A percentile compares a stretch with the other conserved stretches of the same genome.
phyloP scores from a whole-genome alignment of 2,113 vertebrate genomes.

The Hemicordylus capensis region DNA sequence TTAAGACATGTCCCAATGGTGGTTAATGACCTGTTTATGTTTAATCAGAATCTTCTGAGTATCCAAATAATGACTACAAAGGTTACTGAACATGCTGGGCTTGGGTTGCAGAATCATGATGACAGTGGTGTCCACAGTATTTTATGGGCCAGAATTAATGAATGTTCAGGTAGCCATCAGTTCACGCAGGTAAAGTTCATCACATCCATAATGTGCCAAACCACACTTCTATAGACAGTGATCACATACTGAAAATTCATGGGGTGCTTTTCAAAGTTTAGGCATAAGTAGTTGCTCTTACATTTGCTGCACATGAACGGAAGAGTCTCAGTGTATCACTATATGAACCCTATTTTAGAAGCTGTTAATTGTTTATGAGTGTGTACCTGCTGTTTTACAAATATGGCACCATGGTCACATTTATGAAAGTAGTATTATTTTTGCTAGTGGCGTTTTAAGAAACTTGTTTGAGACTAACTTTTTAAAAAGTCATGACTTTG shows the following conservation, averaged over 20 bases:
- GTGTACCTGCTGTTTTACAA: slow-evolving; percentile 74
- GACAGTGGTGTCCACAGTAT: neutral
- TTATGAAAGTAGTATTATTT: slow-evolving; percentile 68
- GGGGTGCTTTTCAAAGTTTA: slow-evolving; percentile 22
- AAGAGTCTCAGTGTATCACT: slow-evolving; percentile 56
- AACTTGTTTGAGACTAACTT: slow-evolving; percentile 64
- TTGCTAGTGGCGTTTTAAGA: slow-evolving; percentile 70
- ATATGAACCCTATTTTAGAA: slow-evolving; percentile 77
- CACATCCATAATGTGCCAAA: neutral
- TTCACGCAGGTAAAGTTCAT: slow-evolving; percentile 25
- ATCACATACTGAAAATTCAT: slow-evolving; percentile 5
- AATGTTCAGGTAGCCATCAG: slow-evolving; percentile 5
- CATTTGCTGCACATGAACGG: slow-evolving; percentile 34
- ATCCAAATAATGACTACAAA: slow-evolving; percentile 26
- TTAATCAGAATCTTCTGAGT: slow-evolving; percentile 30
- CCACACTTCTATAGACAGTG: neutral
- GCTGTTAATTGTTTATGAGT: slow-evolving; percentile 75
- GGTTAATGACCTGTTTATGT: slow-evolving; percentile 30
- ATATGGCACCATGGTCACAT: slow-evolving; percentile 69
- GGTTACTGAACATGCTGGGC: slow-evolving; percentile 9
- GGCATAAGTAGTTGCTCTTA: slow-evolving; percentile 61
- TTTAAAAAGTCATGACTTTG: slow-evolving; percentile 32
- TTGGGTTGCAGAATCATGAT: slow-evolving; percentile 6
- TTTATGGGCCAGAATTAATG: slow-evolving; percentile 36
- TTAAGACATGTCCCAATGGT: slow-evolving; percentile 12